A percentile compares a stretch with the other conserved stretches of the same genome.
phyloP scores from a whole-genome alignment of 2,888 invertebrate species.

The Limenitis camilla region DNA sequence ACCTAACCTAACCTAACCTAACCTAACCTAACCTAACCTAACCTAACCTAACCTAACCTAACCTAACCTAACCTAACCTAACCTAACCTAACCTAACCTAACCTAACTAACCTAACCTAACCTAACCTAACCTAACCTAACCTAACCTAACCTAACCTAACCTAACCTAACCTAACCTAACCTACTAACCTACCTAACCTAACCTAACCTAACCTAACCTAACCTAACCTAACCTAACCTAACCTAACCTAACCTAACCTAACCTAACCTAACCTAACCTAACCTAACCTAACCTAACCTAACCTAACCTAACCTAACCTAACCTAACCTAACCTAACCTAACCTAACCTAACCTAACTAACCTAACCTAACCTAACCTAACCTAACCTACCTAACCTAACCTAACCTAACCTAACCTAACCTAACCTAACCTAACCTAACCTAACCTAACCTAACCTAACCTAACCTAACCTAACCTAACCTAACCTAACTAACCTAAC shows the following conservation, averaged over 20 bases:
- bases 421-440: too few relatives aligned
- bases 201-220: conserved; percentile 17
- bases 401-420: too few relatives aligned
- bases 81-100: conserved; percentile 22
- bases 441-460: too few relatives aligned
- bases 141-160: conserved; percentile 25
- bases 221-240: conserved; percentile 25
- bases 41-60: conserved; percentile 14
- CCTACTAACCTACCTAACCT: conserved; percentile 20
- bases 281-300: conserved; percentile 23
- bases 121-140: conserved; percentile 13
- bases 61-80: conserved; percentile 12
- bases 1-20: conserved; percentile 20
- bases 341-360: conserved; percentile 25
- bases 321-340: conserved; percentile 24
- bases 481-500: too few relatives aligned
- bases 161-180: conserved; percentile 25
- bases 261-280: conserved; percentile 20
- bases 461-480: too few relatives aligned
- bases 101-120: conserved; percentile 24
- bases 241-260: conserved; percentile 12
- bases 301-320: conserved; percentile 24
- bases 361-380: too few relatives aligned
- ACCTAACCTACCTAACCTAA: too few relatives aligned
- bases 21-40: conserved; percentile 13